Evolutionary conservation across 1,140 invertebrate species (phyloP).

Genomic region (Lucilia cuprina): DNA sequence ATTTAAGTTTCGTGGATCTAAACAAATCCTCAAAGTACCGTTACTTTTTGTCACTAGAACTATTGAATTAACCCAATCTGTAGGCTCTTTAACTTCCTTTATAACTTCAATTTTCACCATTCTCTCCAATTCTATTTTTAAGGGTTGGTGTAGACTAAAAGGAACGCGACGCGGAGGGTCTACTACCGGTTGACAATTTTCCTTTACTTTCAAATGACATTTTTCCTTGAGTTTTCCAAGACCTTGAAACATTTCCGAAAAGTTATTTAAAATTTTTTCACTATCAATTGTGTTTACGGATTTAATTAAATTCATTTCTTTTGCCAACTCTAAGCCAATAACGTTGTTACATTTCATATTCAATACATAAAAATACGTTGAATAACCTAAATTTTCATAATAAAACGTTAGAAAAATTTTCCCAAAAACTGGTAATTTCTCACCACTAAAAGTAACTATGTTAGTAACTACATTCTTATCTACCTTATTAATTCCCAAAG

Average conservation of each 20-base stretch:
- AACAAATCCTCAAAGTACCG: constrained; percentile 57
- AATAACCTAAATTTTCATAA: too few species aligned
- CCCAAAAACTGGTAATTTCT: constrained; percentile 36
- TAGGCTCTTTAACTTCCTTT: constrained; percentile 49
- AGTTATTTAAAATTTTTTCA: constrained; percentile 18
- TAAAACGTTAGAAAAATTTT: background rate
- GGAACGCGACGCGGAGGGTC: constrained; percentile 55
- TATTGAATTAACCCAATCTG: constrained; percentile 62
- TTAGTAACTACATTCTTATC: constrained; percentile 1
- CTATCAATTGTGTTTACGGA: background rate
- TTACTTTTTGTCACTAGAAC: constrained; percentile 59
- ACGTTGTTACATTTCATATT: constrained; percentile 35
- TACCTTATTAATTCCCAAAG: constrained; percentile 14
- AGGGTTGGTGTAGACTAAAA: constrained; percentile 48
- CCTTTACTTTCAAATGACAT: constrained; percentile 25
- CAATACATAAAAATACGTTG: background rate
- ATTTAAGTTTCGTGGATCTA: constrained; percentile 64
- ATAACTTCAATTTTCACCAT: constrained; percentile 53
- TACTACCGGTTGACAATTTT: constrained; percentile 45
- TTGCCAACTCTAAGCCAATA: constrained; percentile 14
- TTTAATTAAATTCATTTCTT: constrained; percentile 28
- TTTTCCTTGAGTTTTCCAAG: constrained; percentile 17
- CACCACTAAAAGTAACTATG: constrained; percentile 41
- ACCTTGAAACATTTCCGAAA: constrained; percentile 13
- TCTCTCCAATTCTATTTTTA: constrained; percentile 52